These are phyloP conservation scores for Heterodera carotae DNA, from an alignment of 1,140 invertebrate genomes.

Conservation along the genomic window DNA sequence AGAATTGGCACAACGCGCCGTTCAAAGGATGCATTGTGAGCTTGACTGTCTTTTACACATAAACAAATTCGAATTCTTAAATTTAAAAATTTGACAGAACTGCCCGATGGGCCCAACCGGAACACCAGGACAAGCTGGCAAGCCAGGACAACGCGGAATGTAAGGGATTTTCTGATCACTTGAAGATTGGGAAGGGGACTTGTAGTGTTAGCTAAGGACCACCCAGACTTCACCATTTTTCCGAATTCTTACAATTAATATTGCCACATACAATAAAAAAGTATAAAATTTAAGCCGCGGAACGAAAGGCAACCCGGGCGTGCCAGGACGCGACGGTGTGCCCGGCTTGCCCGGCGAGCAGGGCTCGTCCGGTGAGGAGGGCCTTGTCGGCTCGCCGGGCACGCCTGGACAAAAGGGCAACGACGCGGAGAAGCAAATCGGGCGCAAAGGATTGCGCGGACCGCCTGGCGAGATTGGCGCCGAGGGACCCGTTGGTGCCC, in stretches of 20 bases:
- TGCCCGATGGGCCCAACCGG: conserved; percentile 43
- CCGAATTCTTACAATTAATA: too few species aligned
- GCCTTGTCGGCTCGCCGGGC: conserved; percentile 36
- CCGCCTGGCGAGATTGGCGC: conserved; percentile 37
- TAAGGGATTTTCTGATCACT: too few species aligned
- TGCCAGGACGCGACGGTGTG: conserved; percentile 34
- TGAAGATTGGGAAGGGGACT: too few species aligned
- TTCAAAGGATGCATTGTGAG: conserved; percentile 44
- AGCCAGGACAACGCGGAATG: conserved; percentile 44
- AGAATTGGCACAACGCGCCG: conserved; percentile 35
- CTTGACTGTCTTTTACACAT: too few species aligned
- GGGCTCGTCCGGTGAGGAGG: conserved; percentile 41
- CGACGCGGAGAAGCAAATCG: conserved; percentile 51
- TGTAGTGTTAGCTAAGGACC: too few species aligned
- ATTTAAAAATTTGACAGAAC: conserved; percentile 30
- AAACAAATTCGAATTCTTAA: conserved; percentile 3
- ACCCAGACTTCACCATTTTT: too few species aligned
- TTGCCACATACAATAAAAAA: too few species aligned
- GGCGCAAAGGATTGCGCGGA: conserved; percentile 46
- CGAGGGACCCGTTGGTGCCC: conserved; percentile 35
- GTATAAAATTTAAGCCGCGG: conserved; percentile 25
- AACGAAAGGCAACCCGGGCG: conserved; percentile 44
- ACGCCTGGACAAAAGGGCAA: conserved; percentile 38
- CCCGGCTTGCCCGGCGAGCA: conserved; percentile 29
- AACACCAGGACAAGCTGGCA: conserved; percentile 38